Evolutionary conservation across 2,113 vertebrate genomes (phyloP), one percentile per base, ranked within the genome.

Genomic region (Trichomycterus rosablanca): DNA sequence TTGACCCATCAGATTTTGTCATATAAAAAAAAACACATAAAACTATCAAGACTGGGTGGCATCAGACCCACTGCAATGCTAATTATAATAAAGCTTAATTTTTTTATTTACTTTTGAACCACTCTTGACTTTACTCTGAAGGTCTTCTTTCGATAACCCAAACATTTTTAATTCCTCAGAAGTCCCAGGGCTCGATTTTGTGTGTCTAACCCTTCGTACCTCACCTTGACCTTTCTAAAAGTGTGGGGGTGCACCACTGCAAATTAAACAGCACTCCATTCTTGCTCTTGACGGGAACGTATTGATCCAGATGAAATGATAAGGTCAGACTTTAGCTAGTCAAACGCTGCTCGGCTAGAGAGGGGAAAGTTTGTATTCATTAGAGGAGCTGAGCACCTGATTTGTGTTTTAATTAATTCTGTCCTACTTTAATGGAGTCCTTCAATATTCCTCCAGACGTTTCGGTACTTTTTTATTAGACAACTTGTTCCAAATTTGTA

Each of bases 201-300:
- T 12, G n/a, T n/a, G n/a, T n/a, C n/a, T n/a, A n/a, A n/a, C n/a
- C n/a, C n/a, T n/a, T n/a, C 2, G 12, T 23, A 7, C 42, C 26
- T 59, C 59, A 63, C 70, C 64, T 63, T 72, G 64, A 67, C 64
- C 70, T 72, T 72, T 67, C 19, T 34, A 26, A 58, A 53, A 48
- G 53, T 50, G 53, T 11, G 57, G 43, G 42, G 42, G 49, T 45
- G 42, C 30, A 9, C 18, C 8, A 5, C 40, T 35, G 64, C 63
- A 52, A 46, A 58, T 44, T 54, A 59, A 63, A 35, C 58, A 62
- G 45, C 7, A 10, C 44, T 22, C 45, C 43, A 50, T 44, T 55
- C 48, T 44, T 14, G 8, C 16, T 7, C 14, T 54, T 57, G 63
- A 63, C 56, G 42, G 34, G 48, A 52, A 49, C 6, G 4, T 44